A percentile compares a stretch with the other conserved stretches of the same genome.
phyloP scores from a whole-genome alignment of 2,797 vertebrate species.

The Anomalospiza imberbis region DNA sequence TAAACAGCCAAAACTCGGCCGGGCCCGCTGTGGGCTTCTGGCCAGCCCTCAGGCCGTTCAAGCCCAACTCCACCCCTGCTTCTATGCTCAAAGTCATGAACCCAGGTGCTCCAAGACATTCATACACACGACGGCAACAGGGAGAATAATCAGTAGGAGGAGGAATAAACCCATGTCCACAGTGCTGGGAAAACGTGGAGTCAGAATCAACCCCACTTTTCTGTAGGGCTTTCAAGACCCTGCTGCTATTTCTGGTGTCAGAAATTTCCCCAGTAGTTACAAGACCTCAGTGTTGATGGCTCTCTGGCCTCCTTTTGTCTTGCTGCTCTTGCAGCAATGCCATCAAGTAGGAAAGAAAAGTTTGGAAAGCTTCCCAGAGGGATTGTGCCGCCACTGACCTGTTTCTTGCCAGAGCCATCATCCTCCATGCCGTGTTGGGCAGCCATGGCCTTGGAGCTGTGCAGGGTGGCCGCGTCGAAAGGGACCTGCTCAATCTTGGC shows the following conservation, averaged over 20 bases:
- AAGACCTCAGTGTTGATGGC: neutral
- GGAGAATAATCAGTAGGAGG: neutral
- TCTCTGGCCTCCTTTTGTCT: neutral
- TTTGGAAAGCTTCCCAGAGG: neutral
- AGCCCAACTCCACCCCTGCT: neutral
- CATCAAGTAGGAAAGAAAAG: neutral
- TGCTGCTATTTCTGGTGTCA: neutral
- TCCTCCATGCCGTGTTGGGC: conserved; percentile 98
- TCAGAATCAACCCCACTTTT: neutral
- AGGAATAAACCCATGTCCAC: neutral
- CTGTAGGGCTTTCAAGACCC: neutral
- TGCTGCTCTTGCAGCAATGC: neutral
- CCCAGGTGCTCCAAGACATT: neutral
- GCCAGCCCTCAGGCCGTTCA: neutral
- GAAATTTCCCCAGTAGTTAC: neutral
- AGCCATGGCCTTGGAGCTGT: conserved; percentile 89
- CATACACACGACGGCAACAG: neutral
- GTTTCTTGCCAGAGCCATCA: conserved; percentile 86
- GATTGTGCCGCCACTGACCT: conserved; percentile 68
- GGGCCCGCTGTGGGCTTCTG: neutral
- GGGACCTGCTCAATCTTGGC: conserved; percentile 91
- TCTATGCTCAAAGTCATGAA: fast-evolving
- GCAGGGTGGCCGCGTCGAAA: conserved; percentile 88
- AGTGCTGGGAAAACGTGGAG: neutral
- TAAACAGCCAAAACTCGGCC: neutral